Evolutionary conservation across 2,113 vertebrate species (phyloP).

Genomic region (Festucalex cinctus): DNA sequence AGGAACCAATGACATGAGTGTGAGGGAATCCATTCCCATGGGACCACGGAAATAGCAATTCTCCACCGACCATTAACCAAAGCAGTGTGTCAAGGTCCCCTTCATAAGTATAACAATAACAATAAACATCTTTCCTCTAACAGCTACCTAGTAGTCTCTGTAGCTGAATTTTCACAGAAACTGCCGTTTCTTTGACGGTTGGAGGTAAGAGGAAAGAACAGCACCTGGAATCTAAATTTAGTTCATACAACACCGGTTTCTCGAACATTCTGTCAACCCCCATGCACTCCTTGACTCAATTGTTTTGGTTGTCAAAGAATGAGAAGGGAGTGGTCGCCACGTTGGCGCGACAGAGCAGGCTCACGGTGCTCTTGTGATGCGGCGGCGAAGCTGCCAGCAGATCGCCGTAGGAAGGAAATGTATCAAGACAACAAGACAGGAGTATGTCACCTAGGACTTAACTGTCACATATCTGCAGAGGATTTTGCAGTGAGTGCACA

Average conservation of each 20-base stretch:
- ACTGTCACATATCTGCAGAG: constrained; percentile 52
- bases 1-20: no score
- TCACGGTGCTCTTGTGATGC: constrained; percentile 22
- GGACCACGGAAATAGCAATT: no score
- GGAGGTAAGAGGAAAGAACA: not conserved
- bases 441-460: no score
- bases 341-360: constrained; percentile 30
- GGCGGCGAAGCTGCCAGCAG: constrained; percentile 47
- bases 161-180: not conserved
- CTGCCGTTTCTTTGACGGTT: not conserved
- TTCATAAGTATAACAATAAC: not conserved
- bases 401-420: constrained; percentile 29
- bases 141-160: not conserved
- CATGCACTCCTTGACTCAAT: constrained; percentile 24
- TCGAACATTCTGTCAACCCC: not conserved
- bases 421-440: constrained; percentile 42
- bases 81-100: no score
- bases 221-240: not conserved
- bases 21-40: no score
- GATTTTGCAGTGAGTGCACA: constrained; percentile 22
- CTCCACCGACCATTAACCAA: no score
- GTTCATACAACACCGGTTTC: constrained; percentile 5
- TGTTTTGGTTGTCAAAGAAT: constrained; percentile 27
- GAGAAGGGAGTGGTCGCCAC: constrained; percentile 28
- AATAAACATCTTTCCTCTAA: not conserved